These are phyloP conservation scores for Falco naumanni DNA, from an alignment of 2,797 vertebrate species.

Conservation along the genomic window DNA sequence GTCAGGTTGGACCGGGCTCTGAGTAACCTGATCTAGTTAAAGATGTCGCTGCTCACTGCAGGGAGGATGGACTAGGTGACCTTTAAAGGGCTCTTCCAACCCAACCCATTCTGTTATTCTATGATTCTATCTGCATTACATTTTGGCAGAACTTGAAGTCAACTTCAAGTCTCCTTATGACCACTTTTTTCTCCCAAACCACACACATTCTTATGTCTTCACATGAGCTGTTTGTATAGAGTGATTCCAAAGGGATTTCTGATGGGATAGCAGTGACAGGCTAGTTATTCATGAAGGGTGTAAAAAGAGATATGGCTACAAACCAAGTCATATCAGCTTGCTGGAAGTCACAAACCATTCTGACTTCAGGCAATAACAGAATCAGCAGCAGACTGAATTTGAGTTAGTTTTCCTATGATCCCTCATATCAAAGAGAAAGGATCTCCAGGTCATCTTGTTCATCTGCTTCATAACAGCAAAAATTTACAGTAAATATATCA, in stretches of 20 bases:
- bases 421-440: not conserved
- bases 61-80: no score
- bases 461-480: not conserved
- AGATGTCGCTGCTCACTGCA: not conserved
- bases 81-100: not conserved
- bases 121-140: not conserved
- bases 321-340: not conserved
- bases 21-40: not conserved
- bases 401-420: not conserved
- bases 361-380: not conserved
- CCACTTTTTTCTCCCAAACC: not conserved
- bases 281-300: not conserved
- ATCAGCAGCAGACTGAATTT: not conserved
- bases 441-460: not conserved
- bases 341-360: not conserved
- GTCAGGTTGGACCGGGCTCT: fast-evolving
- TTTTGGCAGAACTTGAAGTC: not conserved
- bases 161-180: not conserved
- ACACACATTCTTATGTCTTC: not conserved
- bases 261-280: not conserved
- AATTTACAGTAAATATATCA: not conserved
- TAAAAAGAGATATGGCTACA: not conserved
- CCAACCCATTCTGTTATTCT: not conserved
- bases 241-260: not conserved
- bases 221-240: not conserved